Evolutionary conservation across 2,113 vertebrate genomes (phyloP), one percentile per base, ranked within the genome.

Genomic region (Syrrhaptes paradoxus): DNA sequence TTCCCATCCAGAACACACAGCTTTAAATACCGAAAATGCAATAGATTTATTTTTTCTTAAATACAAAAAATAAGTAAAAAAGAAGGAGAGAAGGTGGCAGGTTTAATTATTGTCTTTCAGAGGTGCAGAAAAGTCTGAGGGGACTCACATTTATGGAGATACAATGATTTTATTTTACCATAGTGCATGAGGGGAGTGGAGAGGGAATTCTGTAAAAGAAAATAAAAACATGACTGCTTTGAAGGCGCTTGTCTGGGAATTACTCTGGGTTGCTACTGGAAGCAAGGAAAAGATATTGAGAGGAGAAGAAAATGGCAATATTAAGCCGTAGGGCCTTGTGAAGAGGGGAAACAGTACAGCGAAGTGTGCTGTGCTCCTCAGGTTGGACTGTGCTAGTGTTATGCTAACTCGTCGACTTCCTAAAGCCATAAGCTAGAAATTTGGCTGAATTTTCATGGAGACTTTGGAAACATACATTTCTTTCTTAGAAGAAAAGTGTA

Each of bases 401-500:
- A 43, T 6, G 34, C 31, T 46, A 86, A 72, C 41, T 82, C 31
- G 17, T 22, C 70, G 89, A 43, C 38, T 90, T 91, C 59, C 75
- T 63, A 45, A 94, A 95, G 55, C 89, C 93, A 62, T 6, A 14
- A 94, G 88, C 76, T 88, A 95, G 72, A 97, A 91, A 80, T 74
- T 88, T 81, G 65, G 15, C 76, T 92, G 72, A 92, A 71, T 79
- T 90, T 97, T 96, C 61, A 89, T 63, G 80, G 78, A 86, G 57
- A 74, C 68, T 93, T 87, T 77, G 78, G 87, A 97, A 97, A 96
- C 3, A 91, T n/a, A 73, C 62, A 45, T 93, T 97, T 93, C 65
- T 76, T 79, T 93, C 85, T 87, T 87, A 96, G 41, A 89, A 93
- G 79, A 87, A n/a, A 91, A 61, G 46, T 92, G 71, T 88, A 96